Conservation (phyloP, 2,113 vertebrate species). For the Hippopotamus amphibius region DNA sequence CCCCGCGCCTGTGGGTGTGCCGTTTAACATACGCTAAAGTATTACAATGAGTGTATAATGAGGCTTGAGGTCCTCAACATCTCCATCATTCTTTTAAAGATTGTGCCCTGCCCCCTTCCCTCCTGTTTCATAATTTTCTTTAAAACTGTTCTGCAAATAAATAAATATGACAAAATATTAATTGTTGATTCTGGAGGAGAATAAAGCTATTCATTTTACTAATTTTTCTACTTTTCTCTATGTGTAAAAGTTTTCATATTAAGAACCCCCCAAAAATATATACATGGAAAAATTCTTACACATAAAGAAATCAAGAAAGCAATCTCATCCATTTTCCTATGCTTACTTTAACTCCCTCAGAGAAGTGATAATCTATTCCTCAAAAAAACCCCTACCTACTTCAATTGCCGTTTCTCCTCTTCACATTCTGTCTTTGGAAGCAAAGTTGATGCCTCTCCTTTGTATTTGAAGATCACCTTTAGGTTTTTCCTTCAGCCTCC, state of each 20-base stretch:
- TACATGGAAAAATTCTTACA: neutral
- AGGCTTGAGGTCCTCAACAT: too few relatives aligned
- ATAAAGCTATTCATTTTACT: neutral
- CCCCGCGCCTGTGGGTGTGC: too few relatives aligned
- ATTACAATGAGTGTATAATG: too few relatives aligned
- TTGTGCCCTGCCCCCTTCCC: too few relatives aligned
- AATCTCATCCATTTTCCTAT: neutral
- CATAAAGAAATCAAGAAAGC: neutral
- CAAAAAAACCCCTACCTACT: neutral
- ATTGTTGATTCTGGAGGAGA: neutral
- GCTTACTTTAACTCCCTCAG: neutral
- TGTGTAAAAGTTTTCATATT: neutral
- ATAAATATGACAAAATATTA: neutral
- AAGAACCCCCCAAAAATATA: neutral
- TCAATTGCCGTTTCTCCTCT: neutral
- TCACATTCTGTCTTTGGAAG: constrained; percentile 1
- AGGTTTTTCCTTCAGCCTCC: neutral
- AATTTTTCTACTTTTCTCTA: neutral
- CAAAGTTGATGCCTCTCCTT: neutral
- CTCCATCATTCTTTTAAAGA: too few relatives aligned
- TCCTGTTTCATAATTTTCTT: neutral
- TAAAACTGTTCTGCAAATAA: neutral
- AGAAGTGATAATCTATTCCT: neutral
- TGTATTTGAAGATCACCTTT: neutral
- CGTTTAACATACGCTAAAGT: too few relatives aligned